Evolutionary conservation across 23 tunicate species (phyloP).

Genomic region (Diplosoma virens): DNA sequence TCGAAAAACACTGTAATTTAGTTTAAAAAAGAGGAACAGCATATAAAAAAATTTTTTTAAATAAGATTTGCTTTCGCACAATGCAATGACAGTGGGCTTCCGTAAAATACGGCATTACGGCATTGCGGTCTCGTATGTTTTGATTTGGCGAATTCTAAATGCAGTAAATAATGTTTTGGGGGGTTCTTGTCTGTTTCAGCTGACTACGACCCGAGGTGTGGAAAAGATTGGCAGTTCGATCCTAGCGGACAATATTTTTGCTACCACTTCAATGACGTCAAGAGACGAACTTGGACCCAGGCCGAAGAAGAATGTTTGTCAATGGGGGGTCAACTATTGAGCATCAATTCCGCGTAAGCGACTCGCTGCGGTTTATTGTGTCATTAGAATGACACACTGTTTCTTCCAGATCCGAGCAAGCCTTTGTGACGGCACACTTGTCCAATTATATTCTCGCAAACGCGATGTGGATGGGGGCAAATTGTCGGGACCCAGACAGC

Average conservation of each 20-base stretch:
- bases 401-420: slow-evolving; percentile 42
- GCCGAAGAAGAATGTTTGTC: slow-evolving; percentile 64
- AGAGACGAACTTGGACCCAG: slow-evolving; percentile 50
- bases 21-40: no score
- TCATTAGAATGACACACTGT: not conserved
- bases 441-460: slow-evolving; percentile 33
- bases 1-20: no score
- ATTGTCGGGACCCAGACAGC: slow-evolving; percentile 25
- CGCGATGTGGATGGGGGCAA: slow-evolving; percentile 91
- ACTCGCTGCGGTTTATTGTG: not conserved
- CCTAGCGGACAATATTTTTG: slow-evolving; percentile 70
- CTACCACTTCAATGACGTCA: slow-evolving; percentile 86
- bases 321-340: slow-evolving; percentile 76
- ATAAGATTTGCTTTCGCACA: no score
- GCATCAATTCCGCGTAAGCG: slow-evolving; percentile 79
- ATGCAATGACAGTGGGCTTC: no score
- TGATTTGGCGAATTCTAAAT: no score
- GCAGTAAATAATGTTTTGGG: no score
- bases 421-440: slow-evolving; percentile 68
- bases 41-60: no score
- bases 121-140: no score
- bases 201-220: slow-evolving; percentile 81
- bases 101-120: no score
- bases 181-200: slow-evolving; percentile 34
- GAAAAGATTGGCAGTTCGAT: slow-evolving; percentile 75